Conservation (phyloP, 2,888 invertebrate species). For the Acrobasis suavella region DNA sequence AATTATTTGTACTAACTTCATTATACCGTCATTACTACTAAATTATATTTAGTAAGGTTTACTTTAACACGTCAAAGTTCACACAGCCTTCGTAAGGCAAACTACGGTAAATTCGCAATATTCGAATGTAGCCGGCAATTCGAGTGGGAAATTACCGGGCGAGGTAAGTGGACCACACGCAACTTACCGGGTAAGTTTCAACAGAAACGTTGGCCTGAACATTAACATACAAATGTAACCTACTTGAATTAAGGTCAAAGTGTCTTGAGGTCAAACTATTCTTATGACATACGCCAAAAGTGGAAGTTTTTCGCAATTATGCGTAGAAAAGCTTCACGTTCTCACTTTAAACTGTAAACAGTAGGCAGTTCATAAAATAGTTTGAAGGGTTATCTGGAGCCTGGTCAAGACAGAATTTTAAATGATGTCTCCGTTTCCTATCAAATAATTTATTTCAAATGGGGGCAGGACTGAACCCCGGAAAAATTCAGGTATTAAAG, state of each 20-base stretch:
- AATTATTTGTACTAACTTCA: background rate
- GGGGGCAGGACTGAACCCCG: no score
- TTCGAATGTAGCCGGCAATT: background rate
- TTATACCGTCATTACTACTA: background rate
- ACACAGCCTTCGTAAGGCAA: background rate
- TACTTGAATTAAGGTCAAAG: conserved; percentile 5
- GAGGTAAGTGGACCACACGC: conserved; percentile 10
- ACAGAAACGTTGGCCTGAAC: conserved; percentile 1
- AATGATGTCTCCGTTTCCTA: no score
- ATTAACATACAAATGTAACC: conserved; percentile 13
- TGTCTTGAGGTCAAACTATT: background rate
- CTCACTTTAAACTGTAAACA: no score
- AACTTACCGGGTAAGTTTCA: conserved; percentile 7
- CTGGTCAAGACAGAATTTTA: no score
- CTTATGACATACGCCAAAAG: no score
- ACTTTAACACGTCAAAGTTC: background rate
- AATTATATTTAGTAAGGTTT: background rate
- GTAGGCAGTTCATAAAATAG: no score
- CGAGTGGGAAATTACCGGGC: conserved; percentile 5
- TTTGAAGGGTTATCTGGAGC: no score
- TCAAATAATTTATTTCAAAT: no score
- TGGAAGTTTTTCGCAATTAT: no score
- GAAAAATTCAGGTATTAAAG: no score
- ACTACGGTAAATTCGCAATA: background rate
- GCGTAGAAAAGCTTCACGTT: no score